These are phyloP conservation scores for Antheraea mylitta DNA, from an alignment of 1,140 invertebrate genomes.

Conservation along the genomic window DNA sequence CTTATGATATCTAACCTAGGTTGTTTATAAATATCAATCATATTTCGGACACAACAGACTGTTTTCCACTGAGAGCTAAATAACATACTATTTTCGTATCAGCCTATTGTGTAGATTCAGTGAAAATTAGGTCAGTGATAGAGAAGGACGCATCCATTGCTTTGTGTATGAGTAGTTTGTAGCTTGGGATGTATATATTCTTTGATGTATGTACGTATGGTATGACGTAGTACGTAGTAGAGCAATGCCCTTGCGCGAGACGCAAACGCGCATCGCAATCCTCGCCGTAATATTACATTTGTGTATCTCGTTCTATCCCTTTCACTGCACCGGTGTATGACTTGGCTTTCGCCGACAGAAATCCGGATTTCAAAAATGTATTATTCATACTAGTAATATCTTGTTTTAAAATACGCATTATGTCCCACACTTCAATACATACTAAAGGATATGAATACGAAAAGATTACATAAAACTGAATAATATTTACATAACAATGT, in stretches of 20 bases:
- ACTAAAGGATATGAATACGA: no score
- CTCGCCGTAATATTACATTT: constrained; percentile 44
- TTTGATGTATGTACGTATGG: constrained; percentile 14
- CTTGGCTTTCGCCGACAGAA: not conserved
- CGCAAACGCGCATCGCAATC: constrained; percentile 27
- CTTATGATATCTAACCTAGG: not conserved
- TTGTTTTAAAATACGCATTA: not conserved
- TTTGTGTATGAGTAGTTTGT: constrained; percentile 18
- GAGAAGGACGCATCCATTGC: constrained; percentile 20
- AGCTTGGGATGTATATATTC: constrained; percentile 18
- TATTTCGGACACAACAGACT: not conserved
- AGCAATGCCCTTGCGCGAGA: constrained; percentile 43
- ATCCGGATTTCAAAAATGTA: not conserved
- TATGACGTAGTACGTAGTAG: constrained; percentile 30
- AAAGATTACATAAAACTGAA: no score
- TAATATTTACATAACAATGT: no score
- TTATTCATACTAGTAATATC: not conserved
- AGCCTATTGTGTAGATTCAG: constrained; percentile 15
- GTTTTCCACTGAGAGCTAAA: not conserved
- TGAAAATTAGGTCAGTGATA: constrained; percentile 24
- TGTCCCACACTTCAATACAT: not conserved
- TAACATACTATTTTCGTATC: constrained; percentile 21
- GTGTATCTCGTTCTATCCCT: not conserved
- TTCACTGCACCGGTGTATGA: not conserved
- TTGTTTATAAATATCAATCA: constrained; percentile 5